phyloP scores from a whole-genome alignment of 2,797 vertebrate species.

The Vultur gryphus region DNA sequence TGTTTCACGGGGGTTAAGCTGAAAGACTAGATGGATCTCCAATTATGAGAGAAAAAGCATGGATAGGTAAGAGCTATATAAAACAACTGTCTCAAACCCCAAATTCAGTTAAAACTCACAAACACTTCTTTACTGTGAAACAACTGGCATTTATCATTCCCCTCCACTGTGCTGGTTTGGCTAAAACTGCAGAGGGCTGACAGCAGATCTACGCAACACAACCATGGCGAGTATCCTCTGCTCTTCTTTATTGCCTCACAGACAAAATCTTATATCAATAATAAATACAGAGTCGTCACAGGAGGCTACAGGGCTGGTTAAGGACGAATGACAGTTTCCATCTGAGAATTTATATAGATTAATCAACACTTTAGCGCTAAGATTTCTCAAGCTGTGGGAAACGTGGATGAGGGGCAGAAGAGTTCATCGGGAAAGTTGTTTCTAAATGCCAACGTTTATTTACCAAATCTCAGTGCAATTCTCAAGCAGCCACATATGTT shows the following conservation, averaged over 20 bases:
- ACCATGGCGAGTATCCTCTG: background rate
- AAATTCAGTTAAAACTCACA: background rate
- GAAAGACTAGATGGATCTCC: background rate
- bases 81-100: background rate
- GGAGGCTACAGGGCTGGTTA: background rate
- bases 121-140: background rate
- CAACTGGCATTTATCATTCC: background rate
- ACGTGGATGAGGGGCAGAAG: background rate
- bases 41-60: background rate
- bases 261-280: background rate
- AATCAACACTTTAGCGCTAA: background rate
- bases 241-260: background rate
- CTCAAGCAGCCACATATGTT: background rate
- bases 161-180: background rate
- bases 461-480: background rate
- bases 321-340: background rate
- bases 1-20: background rate
- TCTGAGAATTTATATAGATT: background rate
- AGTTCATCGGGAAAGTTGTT: background rate
- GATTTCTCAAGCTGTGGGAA: background rate
- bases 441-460: background rate
- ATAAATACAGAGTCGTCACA: background rate
- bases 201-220: background rate
- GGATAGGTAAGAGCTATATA: background rate
- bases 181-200: background rate